Conservation (phyloP, 2,797 vertebrate species). For the Clamator glandarius region DNA sequence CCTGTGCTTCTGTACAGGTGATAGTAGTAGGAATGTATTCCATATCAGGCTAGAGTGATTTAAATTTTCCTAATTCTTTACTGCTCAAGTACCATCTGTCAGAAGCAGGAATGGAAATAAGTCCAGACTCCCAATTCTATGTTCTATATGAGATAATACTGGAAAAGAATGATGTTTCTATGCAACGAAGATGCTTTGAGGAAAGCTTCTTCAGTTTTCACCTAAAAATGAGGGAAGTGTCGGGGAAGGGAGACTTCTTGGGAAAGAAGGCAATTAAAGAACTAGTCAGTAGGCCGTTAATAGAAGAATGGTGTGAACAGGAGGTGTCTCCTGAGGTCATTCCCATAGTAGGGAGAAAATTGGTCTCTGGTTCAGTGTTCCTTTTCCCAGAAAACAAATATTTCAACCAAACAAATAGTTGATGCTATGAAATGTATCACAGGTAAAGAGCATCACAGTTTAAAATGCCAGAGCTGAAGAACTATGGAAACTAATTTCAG, state of each 20-base stretch:
- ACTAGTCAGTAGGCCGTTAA: background rate
- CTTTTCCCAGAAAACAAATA: background rate
- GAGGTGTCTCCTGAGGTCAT: background rate
- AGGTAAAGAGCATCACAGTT: background rate
- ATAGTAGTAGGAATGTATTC: background rate
- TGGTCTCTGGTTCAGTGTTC: background rate
- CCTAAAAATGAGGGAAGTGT: background rate
- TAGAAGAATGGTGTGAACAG: background rate
- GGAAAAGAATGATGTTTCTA: background rate
- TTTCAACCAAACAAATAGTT: background rate
- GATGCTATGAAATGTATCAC: background rate
- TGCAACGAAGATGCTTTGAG: background rate
- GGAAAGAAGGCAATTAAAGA: background rate
- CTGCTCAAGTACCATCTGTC: background rate
- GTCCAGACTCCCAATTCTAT: rapidly evolving
- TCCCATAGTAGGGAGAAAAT: background rate
- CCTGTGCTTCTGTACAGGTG: background rate
- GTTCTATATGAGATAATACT: background rate
- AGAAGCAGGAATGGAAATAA: background rate
- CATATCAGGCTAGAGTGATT: background rate
- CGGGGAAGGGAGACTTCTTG: rapidly evolving
- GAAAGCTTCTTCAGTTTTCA: background rate
- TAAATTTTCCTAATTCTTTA: background rate
- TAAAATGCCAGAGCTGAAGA: background rate
- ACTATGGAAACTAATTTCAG: background rate